These are phyloP conservation scores for Pecten maximus DNA, from an alignment of 2,888 invertebrate genomes.

Conservation along the genomic window DNA sequence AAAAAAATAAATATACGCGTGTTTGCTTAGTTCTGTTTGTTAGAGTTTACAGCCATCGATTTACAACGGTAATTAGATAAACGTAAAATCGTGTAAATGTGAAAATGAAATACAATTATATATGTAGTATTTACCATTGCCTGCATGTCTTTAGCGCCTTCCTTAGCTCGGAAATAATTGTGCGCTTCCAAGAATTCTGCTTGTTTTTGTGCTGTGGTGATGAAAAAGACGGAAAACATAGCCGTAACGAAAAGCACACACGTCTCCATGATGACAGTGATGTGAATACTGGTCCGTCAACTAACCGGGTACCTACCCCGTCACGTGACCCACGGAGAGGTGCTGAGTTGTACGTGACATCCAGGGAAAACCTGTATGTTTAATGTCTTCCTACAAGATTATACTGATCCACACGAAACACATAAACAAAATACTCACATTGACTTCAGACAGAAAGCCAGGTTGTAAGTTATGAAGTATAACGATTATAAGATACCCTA, in stretches of 20 bases:
- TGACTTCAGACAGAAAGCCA: too few species aligned
- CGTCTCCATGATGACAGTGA: neutral
- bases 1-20: too few species aligned
- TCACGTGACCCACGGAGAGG: neutral
- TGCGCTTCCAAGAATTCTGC: neutral
- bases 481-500: too few species aligned
- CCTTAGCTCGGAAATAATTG: neutral
- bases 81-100: too few species aligned
- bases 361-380: too few species aligned
- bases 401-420: neutral
- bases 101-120: neutral
- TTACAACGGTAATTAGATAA: too few species aligned
- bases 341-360: neutral
- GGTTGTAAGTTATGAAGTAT: too few species aligned
- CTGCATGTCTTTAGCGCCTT: neutral
- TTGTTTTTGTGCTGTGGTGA: neutral
- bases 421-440: too few species aligned
- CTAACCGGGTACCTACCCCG: neutral
- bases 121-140: neutral
- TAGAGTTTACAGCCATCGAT: too few species aligned
- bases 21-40: too few species aligned
- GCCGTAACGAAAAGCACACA: neutral
- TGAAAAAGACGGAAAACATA: neutral
- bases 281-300: neutral
- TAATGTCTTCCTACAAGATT: too few species aligned